Base-by-base conservation (phyloP, 2,797 vertebrate genomes). In the Anomalospiza imberbis region DNA sequence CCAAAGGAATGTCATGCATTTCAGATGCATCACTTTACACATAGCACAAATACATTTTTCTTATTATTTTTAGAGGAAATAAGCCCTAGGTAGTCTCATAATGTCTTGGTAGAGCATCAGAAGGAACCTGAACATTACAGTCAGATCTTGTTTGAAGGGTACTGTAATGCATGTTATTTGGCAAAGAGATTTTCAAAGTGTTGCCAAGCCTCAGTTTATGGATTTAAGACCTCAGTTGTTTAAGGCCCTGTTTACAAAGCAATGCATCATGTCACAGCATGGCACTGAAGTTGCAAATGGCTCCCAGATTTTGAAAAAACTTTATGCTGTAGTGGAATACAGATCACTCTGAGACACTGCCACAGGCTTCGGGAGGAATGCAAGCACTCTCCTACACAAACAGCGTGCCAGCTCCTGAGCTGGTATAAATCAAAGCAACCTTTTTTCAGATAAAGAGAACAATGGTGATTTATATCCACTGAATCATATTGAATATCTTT, bases 221-320 rank as follows among this genome's bases (percentile, higher is more conserved):
- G 93, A 92, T 94, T 95, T 92, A 79, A 85, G 93, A 86, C 22
- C 55, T 71, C 1, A 2, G 50, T 85, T 72, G 32, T 94, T 96
- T 95, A 93, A 95, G 91, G 74, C 47, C 68, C 74, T 92, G 63
- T 72, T 95, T 95, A 91, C 88, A 89, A 93, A 95, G 85, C 83
- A 92, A 87, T 79, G 74, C 74, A 85, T 93, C 90, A 91, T 77
- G 93, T 80, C 94, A 84, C 86, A 91, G 73, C 72, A 55, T 36
- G 51, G 79, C 90, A 80, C 80, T 61, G 34, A 80, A 75, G 72
- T 55, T 83, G 83, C 88, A 94, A 96, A 95, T 90, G 74, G 65
- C 77, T 91, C 74, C 76, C 70, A 92, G 20, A 91, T 90, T 78
- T n/a, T 75, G 44, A 87, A 77, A 68, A 77, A 94, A 58, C 17